A percentile compares a stretch with the other conserved stretches of the same genome.
These are phyloP conservation scores for Geotrupes spiniger DNA, from an alignment of 2,888 invertebrate genomes.

Conservation along the genomic window DNA sequence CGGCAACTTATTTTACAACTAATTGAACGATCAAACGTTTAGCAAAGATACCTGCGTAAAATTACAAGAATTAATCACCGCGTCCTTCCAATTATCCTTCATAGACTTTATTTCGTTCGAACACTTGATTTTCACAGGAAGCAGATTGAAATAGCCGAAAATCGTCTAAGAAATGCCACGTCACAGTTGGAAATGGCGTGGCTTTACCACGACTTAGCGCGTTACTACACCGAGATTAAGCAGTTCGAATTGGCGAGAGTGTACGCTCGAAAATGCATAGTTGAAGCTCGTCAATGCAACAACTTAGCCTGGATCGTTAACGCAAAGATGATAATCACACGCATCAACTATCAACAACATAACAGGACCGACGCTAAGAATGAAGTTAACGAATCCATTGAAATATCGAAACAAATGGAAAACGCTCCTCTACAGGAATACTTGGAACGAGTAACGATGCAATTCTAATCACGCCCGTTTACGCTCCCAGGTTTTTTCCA, in stretches of 20 bases:
- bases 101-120: no score
- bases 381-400: constrained; percentile 37
- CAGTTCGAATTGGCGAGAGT: constrained; percentile 50
- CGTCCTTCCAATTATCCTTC: no score
- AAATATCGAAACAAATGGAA: constrained; percentile 41
- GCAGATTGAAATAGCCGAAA: constrained; percentile 36
- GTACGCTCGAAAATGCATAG: constrained; percentile 45
- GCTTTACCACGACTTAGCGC: constrained; percentile 52
- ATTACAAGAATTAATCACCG: no score
- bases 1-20: no score
- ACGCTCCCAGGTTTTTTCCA: constrained; percentile 26
- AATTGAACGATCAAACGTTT: no score
- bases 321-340: constrained; percentile 47
- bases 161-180: constrained; percentile 37
- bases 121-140: constrained; percentile 35
- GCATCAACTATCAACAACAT: constrained; percentile 48
- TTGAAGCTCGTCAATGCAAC: constrained; percentile 39
- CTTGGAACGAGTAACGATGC: constrained; percentile 34
- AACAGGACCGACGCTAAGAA: constrained; percentile 53
- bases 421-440: constrained; percentile 43
- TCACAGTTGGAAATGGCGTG: constrained; percentile 49
- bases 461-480: background rate
- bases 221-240: constrained; percentile 45
- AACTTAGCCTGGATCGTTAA: constrained; percentile 50
- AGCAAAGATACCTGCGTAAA: no score